Percentiles rank a stretch among this genome's conserved stretches.
Evolutionary conservation across 1,140 invertebrate genomes (phyloP).

Genomic region (Lepeophtheirus salmonis): DNA sequence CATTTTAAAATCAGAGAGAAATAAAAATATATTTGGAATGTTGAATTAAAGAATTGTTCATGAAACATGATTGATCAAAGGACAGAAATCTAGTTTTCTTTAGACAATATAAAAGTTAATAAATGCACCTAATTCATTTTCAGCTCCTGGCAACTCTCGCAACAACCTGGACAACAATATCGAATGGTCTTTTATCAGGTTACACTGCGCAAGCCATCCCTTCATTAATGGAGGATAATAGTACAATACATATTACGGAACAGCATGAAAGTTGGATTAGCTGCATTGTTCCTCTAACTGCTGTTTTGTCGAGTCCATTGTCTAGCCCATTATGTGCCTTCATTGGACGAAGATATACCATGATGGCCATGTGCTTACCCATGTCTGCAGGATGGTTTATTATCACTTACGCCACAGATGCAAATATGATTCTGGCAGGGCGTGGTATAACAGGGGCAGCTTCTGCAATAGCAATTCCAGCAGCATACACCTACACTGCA

Average conservation of each 20-base stretch:
- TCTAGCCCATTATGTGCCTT: background rate
- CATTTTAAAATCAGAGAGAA: no score
- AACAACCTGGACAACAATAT: background rate
- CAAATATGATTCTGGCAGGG: background rate
- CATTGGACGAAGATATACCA: background rate
- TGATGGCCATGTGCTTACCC: constrained; percentile 3
- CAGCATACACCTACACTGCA: background rate
- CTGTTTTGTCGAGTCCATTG: background rate
- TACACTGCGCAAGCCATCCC: background rate
- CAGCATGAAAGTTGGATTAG: background rate
- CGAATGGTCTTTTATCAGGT: background rate
- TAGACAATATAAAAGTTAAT: no score
- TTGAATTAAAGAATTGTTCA: no score
- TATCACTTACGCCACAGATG: background rate
- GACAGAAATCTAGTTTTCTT: no score
- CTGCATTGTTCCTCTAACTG: background rate
- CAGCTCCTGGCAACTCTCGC: background rate
- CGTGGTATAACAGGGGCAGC: background rate
- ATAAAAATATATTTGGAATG: no score
- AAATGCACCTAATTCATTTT: no score
- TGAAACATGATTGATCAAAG: no score
- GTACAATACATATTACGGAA: background rate
- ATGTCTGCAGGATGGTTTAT: background rate
- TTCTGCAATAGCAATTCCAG: constrained; percentile 3
- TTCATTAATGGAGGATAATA: background rate